These are phyloP conservation scores for Aurelia sp. DNA, from an alignment of 30 jellyfish, hydroid and myxozoan species.

Conservation along the genomic window DNA sequence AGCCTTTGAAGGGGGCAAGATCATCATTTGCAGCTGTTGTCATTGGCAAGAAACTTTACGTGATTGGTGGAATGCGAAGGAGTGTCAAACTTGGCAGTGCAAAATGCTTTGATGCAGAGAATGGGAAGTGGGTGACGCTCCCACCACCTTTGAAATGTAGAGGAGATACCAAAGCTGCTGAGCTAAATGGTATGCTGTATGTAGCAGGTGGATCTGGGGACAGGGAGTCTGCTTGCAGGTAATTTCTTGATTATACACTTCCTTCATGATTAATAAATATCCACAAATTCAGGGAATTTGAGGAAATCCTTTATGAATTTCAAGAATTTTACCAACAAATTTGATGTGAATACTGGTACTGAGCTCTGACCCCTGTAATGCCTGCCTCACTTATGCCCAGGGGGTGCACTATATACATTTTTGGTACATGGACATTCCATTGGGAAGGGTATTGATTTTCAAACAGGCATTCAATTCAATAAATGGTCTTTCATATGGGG, in stretches of 20 bases:
- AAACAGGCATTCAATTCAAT: too few relatives aligned
- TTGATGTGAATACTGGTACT: too few relatives aligned
- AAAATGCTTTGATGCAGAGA: slow-evolving; percentile 80
- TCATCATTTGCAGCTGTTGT: slow-evolving; percentile 92
- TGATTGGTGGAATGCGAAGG: slow-evolving; percentile 79
- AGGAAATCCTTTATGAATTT: too few relatives aligned
- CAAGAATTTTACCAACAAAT: too few relatives aligned
- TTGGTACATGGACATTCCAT: too few relatives aligned
- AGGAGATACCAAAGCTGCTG: slow-evolving; percentile 94
- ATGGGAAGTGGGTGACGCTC: slow-evolving; percentile 79
- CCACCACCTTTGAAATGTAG: slow-evolving; percentile 85
- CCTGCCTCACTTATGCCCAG: too few relatives aligned
- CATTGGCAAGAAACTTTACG: slow-evolving; percentile 60
- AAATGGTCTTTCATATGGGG: too few relatives aligned
- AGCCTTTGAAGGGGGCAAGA: slow-evolving; percentile 76
- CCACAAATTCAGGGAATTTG: not conserved
- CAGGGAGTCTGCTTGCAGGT: slow-evolving; percentile 96
- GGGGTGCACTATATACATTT: too few relatives aligned
- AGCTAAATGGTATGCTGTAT: slow-evolving; percentile 61
- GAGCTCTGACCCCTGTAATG: too few relatives aligned
- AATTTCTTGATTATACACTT: not conserved
- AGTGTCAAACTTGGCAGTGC: slow-evolving; percentile 83
- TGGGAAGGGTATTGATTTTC: too few relatives aligned
- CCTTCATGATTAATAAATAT: not conserved
- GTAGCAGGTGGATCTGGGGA: slow-evolving; percentile 99